Evolutionary conservation across 2,888 invertebrate species (phyloP).

Genomic region (Poecilus cupreus): DNA sequence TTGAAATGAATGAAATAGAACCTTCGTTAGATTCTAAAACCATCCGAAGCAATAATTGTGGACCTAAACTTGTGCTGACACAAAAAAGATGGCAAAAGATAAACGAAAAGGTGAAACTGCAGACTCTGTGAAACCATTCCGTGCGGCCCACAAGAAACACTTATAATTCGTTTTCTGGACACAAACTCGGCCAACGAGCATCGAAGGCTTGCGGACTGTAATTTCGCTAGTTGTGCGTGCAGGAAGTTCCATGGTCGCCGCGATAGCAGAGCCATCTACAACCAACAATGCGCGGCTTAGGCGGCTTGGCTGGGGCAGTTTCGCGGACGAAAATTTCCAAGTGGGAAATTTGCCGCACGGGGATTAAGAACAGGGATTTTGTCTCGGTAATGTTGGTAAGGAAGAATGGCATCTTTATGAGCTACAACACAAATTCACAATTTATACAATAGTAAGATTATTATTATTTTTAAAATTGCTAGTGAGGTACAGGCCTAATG

Average conservation of each 20-base stretch:
- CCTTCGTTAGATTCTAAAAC: too few species aligned
- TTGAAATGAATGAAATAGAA: too few species aligned
- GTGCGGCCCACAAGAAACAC: neutral
- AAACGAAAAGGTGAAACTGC: conserved; percentile 5
- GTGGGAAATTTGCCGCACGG: neutral
- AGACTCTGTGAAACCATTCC: neutral
- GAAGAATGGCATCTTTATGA: too few species aligned
- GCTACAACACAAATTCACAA: too few species aligned
- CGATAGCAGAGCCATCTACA: neutral
- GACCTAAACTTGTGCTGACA: too few species aligned
- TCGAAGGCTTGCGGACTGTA: neutral
- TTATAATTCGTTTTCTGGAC: conserved; percentile 38
- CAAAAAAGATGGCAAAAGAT: neutral
- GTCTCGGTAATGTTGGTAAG: too few species aligned
- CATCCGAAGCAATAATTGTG: too few species aligned
- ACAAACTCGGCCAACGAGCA: neutral
- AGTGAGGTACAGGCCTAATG: too few species aligned
- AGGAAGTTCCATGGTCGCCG: neutral
- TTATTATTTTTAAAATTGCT: too few species aligned
- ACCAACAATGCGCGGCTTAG: conserved; percentile 29
- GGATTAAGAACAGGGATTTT: conserved; percentile 15
- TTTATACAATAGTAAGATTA: too few species aligned
- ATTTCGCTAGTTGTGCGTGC: conserved; percentile 33
- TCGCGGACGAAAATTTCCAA: conserved; percentile 1
- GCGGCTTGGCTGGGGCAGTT: neutral